Percentiles rank a stretch among this genome's conserved stretches.
Conservation (phyloP, 2,113 vertebrate genomes). For the Myiozetetes cayanensis region DNA sequence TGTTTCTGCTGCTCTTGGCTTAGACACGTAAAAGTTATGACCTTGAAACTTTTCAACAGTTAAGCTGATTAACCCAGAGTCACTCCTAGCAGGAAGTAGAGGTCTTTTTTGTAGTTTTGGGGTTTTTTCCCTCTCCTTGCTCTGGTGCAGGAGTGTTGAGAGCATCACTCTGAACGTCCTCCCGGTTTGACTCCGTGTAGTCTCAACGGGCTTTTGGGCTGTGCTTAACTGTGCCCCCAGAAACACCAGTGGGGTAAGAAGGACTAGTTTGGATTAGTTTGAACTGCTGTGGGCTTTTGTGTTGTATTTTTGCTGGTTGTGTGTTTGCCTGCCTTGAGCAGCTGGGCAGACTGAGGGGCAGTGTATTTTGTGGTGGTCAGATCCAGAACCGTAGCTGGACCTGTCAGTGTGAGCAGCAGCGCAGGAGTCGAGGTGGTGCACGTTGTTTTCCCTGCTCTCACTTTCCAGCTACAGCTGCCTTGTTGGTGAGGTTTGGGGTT, state of each 20-base stretch:
- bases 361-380: not conserved
- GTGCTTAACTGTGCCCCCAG: not conserved
- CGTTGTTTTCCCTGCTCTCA: not conserved
- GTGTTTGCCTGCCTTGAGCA: not conserved
- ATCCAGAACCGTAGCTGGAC: accelerated
- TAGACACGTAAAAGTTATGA: not conserved
- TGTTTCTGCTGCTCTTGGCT: not conserved
- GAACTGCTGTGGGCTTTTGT: not conserved
- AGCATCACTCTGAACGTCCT: not conserved
- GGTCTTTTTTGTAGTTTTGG: too few relatives aligned
- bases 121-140: not conserved
- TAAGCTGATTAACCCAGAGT: not conserved
- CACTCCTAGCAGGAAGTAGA: not conserved
- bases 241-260: not conserved
- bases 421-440: accelerated
- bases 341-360: not conserved
- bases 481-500: not conserved
- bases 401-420: accelerated
- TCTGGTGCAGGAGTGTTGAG: accelerated
- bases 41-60: not conserved
- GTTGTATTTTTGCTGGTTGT: not conserved
- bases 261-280: not conserved
- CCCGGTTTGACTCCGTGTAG: accelerated
- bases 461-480: not conserved
- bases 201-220: not conserved